Evolutionary conservation across 2,797 vertebrate species (phyloP).

Genomic region (Cryptoblepharus egeriae): DNA sequence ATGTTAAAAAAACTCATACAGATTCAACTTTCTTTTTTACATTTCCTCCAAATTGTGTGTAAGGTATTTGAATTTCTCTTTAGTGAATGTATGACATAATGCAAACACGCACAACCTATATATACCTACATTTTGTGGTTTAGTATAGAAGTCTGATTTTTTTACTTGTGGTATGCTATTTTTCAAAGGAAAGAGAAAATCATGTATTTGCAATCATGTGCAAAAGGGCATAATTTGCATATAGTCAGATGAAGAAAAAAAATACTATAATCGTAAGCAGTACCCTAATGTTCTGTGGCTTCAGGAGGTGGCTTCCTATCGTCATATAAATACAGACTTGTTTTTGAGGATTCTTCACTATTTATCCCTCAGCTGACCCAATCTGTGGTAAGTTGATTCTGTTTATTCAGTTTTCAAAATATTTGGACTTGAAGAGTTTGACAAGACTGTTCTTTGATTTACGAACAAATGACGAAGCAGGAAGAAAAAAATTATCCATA

Average conservation of each 20-base stretch:
- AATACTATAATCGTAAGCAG: conserved; percentile 16
- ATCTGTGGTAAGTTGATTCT: conserved; percentile 53
- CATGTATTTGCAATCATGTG: no score
- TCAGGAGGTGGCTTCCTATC: conserved; percentile 67
- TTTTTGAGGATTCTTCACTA: conserved; percentile 60
- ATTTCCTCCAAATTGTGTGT: neutral
- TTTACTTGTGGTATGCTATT: conserved; percentile 56
- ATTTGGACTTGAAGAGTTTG: neutral
- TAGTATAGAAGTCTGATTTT: conserved; percentile 60
- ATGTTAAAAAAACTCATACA: neutral
- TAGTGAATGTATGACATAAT: neutral
- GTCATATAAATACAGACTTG: conserved; percentile 73
- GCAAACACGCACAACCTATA: neutral
- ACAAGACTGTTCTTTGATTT: neutral
- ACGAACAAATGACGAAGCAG: neutral
- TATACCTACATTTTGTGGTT: conserved; percentile 56
- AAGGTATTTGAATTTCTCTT: neutral
- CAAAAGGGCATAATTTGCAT: conserved; percentile 73
- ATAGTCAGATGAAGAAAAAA: conserved; percentile 66
- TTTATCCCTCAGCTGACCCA: conserved; percentile 67
- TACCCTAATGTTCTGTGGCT: conserved; percentile 54
- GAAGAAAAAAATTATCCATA: neutral
- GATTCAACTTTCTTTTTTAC: neutral
- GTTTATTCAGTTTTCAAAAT: conserved; percentile 18
- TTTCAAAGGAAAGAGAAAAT: conserved; percentile 60